Conservation (phyloP, 2,113 vertebrate species). For the Ibidorhyncha struthersii region DNA sequence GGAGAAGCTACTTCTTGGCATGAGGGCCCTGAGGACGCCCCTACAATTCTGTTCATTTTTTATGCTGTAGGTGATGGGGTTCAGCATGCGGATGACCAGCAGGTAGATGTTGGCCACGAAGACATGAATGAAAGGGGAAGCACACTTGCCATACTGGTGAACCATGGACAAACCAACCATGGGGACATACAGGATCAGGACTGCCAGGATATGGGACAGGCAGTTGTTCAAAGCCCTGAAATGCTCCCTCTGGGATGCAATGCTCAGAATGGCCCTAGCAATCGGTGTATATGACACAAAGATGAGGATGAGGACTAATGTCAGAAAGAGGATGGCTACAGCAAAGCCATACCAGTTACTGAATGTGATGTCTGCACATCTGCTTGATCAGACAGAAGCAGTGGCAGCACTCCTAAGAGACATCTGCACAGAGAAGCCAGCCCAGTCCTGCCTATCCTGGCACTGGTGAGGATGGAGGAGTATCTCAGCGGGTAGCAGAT, state of each 20-base stretch:
- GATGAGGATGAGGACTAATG: background rate
- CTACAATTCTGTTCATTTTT: background rate
- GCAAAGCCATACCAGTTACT: background rate
- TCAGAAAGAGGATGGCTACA: background rate
- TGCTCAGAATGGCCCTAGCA: background rate
- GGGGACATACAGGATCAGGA: background rate
- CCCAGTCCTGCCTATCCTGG: background rate
- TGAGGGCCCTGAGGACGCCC: background rate
- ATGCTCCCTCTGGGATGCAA: background rate
- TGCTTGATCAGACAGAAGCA: background rate
- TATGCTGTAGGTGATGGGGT: background rate
- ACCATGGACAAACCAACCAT: background rate
- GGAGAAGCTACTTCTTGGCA: background rate
- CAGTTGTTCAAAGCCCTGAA: slow-evolving; percentile 32
- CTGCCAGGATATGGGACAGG: background rate
- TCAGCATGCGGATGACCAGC: background rate
- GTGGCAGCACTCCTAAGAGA: background rate
- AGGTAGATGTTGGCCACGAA: background rate
- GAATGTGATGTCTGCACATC: background rate
- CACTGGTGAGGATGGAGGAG: background rate
- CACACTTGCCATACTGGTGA: background rate
- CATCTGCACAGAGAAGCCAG: background rate
- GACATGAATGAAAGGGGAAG: background rate
- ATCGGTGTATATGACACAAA: background rate
- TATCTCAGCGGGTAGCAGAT: slow-evolving; percentile 16